Conservation (phyloP, 2,797 vertebrate genomes). For the Sebastes melanostomus region DNA sequence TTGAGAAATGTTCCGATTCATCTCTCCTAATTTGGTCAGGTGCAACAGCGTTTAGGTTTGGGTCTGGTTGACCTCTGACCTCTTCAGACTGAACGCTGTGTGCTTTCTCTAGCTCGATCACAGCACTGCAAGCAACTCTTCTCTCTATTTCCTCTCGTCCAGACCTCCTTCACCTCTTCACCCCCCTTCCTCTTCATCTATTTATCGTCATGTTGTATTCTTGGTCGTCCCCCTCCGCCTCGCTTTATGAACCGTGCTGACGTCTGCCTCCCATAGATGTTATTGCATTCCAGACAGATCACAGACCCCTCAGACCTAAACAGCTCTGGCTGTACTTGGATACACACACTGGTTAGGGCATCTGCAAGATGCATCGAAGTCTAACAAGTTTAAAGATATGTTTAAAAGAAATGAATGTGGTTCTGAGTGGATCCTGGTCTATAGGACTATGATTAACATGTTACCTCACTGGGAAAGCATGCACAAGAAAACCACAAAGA, state of each 20-base stretch:
- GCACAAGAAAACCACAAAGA: neutral
- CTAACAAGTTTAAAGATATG: neutral
- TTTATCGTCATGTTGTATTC: slow-evolving; percentile 6
- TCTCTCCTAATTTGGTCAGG: slow-evolving; percentile 42
- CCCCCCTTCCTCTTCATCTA: neutral
- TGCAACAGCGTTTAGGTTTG: neutral
- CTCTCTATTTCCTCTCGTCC: neutral
- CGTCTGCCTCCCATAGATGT: slow-evolving; percentile 16
- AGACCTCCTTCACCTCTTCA: neutral
- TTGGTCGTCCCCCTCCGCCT: slow-evolving; percentile 22
- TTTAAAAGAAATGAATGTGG: neutral
- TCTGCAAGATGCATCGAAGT: neutral
- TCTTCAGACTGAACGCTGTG: neutral
- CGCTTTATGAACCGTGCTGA: slow-evolving; percentile 33
- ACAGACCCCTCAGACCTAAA: neutral
- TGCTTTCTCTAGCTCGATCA: neutral
- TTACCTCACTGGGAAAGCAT: neutral
- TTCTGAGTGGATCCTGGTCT: neutral
- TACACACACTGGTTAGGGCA: neutral
- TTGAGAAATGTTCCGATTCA: neutral
- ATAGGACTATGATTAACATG: neutral
- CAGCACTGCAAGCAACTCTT: neutral
- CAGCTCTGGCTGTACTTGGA: neutral
- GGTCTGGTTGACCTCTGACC: slow-evolving; percentile 11
- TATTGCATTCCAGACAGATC: slow-evolving; percentile 54